Evolutionary conservation across 2,888 invertebrate species (phyloP), one percentile per base, ranked within the genome.

Genomic region (Isotomurus palustris): DNA sequence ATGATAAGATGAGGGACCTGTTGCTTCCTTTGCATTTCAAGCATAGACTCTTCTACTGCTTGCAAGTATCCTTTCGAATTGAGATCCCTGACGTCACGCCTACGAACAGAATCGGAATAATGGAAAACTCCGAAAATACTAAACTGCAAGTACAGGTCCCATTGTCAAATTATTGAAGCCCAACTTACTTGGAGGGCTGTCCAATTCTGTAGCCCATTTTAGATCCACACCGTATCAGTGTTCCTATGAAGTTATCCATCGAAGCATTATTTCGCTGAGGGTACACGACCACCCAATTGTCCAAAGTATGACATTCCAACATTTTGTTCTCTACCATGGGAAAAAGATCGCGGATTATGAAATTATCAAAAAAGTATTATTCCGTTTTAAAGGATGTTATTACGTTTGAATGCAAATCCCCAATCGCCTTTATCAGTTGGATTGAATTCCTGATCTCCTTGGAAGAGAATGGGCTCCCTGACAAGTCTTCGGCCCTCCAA

Each of bases 391-490:
- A n/a, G n/a, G n/a, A n/a, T n/a, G n/a, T n/a, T 4, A 32, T 29
- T 49, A 49, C 49, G 32, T 21, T 35, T 49, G 17, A 49, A 49
- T 28, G 49, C 49, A 12, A 19, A 4, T n/a, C 19, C 5, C 49
- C 49, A 49, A 21, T 49, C 49, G 3, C 21, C 32, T 19, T 17
- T 21, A 4, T 49, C 49, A n/a, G 21, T 35, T 19, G 49, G 28
- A n/a, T n/a, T n/a, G 14, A 22, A 5, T 21, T 10, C 32, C 19
- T 8, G 3, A 3, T 35, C 49, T 10, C 3, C 19, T 35, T 29
- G 19, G 35, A 49, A 49, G 8, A 17, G 3, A 14, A 49, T 24
- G 8, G 17, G 4, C 21, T 49, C 49, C 10, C 4, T 8, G 14
- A 21, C 21, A 19, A 49, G 3, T 4, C 32, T 3, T 6, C 49